Conservation (phyloP, 2,113 vertebrate species). For the Tricholaema leucomelas region DNA sequence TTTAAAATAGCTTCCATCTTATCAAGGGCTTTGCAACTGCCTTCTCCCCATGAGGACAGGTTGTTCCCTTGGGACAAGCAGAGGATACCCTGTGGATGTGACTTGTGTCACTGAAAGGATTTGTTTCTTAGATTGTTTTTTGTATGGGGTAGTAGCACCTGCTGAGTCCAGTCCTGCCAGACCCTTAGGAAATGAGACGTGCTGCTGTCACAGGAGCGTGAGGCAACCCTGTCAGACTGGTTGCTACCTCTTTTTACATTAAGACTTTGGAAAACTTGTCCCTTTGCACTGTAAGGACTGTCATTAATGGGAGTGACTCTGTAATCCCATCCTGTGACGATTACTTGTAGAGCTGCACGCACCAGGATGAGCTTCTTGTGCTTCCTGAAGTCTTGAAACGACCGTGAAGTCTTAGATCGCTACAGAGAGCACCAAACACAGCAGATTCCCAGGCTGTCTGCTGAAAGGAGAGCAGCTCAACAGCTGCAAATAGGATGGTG, state of each 20-base stretch:
- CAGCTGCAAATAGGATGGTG: neutral
- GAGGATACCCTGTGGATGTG: neutral
- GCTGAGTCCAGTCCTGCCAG: neutral
- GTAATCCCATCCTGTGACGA: neutral
- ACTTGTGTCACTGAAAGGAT: neutral
- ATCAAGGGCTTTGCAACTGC: neutral
- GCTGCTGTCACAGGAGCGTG: neutral
- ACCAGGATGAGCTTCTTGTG: neutral
- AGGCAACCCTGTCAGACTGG: neutral
- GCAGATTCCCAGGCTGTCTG: neutral
- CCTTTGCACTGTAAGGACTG: neutral
- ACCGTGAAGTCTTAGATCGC: neutral
- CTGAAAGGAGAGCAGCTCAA: neutral
- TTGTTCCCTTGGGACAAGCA: neutral
- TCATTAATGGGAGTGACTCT: conserved; percentile 21
- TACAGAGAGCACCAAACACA: neutral
- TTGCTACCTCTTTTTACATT: neutral
- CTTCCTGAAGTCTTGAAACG: neutral
- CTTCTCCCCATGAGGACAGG: neutral
- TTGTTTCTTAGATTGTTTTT: neutral
- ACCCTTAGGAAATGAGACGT: neutral
- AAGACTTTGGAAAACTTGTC: neutral
- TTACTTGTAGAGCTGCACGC: neutral
- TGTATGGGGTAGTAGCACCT: neutral
- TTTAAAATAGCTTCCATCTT: neutral